Evolutionary conservation across 2,113 vertebrate genomes (phyloP).

Genomic region (Bujurquina vittata): DNA sequence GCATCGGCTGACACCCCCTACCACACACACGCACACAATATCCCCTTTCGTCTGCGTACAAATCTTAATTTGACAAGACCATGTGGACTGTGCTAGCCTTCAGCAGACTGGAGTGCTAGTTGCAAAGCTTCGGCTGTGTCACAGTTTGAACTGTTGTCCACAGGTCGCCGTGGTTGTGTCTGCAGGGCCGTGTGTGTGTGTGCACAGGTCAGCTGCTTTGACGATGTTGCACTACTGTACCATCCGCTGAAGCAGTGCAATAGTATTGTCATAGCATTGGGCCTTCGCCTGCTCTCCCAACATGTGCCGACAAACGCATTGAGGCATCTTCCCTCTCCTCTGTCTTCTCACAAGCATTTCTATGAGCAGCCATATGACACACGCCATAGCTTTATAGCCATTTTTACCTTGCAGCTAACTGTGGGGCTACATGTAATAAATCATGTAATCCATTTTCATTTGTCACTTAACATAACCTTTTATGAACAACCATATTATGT

Average conservation of each 20-base stretch:
- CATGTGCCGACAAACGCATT: neutral
- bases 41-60: constrained; percentile 31
- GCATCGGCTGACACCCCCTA: constrained; percentile 89
- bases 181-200: neutral
- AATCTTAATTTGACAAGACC: constrained; percentile 18
- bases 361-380: constrained; percentile 10
- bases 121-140: neutral
- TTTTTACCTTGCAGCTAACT: neutral
- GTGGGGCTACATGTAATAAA: neutral
- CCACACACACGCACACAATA: neutral
- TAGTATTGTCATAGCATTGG: constrained; percentile 97
- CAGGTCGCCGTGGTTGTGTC: neutral
- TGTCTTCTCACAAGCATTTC: neutral
- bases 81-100: neutral
- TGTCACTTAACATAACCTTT: neutral
- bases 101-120: neutral
- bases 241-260: constrained; percentile 95
- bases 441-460: neutral
- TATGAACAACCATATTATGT: neutral
- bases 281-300: constrained; percentile 76
- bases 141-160: neutral
- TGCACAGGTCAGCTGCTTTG: constrained; percentile 91
- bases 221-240: constrained; percentile 97
- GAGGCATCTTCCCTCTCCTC: too few species aligned
- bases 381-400: neutral